These are phyloP conservation scores for Galerucella nymphaeae DNA, from an alignment of 2,888 invertebrate species.

Conservation along the genomic window DNA sequence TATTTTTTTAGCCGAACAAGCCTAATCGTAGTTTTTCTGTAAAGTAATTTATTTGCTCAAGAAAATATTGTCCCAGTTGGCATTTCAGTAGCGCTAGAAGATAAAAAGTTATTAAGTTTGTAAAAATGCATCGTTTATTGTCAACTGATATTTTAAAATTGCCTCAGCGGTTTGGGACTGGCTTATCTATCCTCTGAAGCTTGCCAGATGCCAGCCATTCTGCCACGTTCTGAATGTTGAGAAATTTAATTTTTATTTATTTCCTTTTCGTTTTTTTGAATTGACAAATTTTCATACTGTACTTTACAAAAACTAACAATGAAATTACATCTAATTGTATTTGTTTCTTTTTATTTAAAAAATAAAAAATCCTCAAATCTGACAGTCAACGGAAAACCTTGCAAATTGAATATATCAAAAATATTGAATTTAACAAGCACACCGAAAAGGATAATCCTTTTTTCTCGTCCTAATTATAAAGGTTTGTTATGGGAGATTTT, in stretches of 20 bases:
- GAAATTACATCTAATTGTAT: too few species aligned
- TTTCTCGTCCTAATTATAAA: slow-evolving; percentile 49
- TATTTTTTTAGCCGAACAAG: background rate
- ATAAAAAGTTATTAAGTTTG: slow-evolving; percentile 43
- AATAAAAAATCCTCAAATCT: too few species aligned
- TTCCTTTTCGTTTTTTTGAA: background rate
- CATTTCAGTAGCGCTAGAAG: slow-evolving; percentile 22
- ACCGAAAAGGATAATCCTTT: slow-evolving; percentile 45
- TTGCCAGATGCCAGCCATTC: slow-evolving; percentile 39
- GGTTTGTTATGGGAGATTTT: slow-evolving; percentile 54
- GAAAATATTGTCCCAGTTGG: slow-evolving; percentile 30
- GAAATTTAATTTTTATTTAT: slow-evolving; percentile 41
- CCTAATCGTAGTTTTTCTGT: slow-evolving; percentile 16
- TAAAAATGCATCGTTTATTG: slow-evolving; percentile 45
- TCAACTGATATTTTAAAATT: slow-evolving; percentile 49
- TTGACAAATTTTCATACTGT: too few species aligned
- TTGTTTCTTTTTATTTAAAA: too few species aligned
- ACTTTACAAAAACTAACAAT: too few species aligned
- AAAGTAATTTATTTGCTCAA: slow-evolving; percentile 40
- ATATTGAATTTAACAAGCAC: slow-evolving; percentile 47
- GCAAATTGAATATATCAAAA: slow-evolving; percentile 20
- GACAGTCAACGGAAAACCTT: background rate
- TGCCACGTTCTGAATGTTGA: slow-evolving; percentile 17
- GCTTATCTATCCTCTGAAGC: slow-evolving; percentile 42
- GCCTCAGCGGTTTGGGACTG: slow-evolving; percentile 46